These are phyloP conservation scores for Drosophila trichaetosa DNA, from an alignment of 2,888 invertebrate species.

Conservation along the genomic window DNA sequence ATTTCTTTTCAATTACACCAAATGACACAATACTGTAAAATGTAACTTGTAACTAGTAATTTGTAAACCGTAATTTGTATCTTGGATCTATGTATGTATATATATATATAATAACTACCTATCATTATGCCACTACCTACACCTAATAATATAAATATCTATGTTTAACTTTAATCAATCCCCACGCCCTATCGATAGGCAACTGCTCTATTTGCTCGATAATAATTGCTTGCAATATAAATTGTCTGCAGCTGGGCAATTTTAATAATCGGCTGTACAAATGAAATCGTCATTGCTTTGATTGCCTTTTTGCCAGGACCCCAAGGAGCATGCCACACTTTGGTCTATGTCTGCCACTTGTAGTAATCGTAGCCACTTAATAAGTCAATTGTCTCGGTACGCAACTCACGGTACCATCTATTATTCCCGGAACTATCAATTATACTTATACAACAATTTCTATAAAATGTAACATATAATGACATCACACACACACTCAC, in stretches of 20 bases:
- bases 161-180: constrained; percentile 4
- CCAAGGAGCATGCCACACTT: constrained; percentile 47
- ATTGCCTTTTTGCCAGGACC: constrained; percentile 28
- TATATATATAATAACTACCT: neutral
- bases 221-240: constrained; percentile 16
- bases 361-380: constrained; percentile 19
- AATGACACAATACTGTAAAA: constrained; percentile 8
- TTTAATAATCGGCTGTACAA: constrained; percentile 27
- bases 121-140: neutral
- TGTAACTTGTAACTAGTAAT: constrained; percentile 24
- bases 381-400: constrained; percentile 39
- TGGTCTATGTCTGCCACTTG: constrained; percentile 30
- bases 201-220: constrained; percentile 19
- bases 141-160: neutral
- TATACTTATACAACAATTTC: neutral
- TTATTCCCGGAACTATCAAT: constrained; percentile 9
- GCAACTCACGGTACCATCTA: constrained; percentile 5
- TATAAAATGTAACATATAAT: constrained; percentile 21
- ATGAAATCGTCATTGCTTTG: constrained; percentile 28
- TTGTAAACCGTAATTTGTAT: constrained; percentile 11
- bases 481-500: constrained; percentile 23
- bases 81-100: constrained; percentile 11
- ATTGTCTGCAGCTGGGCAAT: constrained; percentile 29
- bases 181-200: constrained; percentile 1
- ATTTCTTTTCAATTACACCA: constrained; percentile 13